Percentiles rank a stretch among this genome's conserved stretches.
Evolutionary conservation across 2,113 vertebrate species (phyloP).

Genomic region (Ascaphus truei): DNA sequence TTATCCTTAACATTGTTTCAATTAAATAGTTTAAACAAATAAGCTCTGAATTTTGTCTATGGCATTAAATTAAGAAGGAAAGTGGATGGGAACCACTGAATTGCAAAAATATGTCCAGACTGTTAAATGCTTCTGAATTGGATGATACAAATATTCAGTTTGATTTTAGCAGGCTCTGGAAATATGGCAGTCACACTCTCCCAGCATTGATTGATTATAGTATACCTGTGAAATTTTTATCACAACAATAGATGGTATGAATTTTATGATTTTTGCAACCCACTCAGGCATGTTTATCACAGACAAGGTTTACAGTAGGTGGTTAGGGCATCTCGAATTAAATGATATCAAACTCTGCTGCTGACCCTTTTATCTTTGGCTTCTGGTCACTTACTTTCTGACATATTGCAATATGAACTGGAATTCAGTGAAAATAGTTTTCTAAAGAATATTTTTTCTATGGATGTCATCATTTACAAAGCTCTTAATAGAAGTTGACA

Average conservation of each 20-base stretch:
- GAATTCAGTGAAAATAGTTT: conserved; percentile 33
- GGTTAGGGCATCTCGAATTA: not conserved
- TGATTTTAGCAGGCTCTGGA: too few species aligned
- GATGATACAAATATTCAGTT: too few species aligned
- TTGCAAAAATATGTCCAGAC: too few species aligned
- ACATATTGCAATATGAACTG: not conserved
- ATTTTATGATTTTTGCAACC: not conserved
- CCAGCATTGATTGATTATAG: too few species aligned
- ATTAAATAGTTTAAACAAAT: too few species aligned
- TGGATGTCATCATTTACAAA: conserved; percentile 55
- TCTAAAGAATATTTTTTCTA: conserved; percentile 46
- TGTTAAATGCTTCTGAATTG: too few species aligned
- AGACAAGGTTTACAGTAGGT: not conserved
- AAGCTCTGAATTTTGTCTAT: too few species aligned
- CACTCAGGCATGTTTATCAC: not conserved
- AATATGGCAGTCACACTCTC: too few species aligned
- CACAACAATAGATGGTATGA: not conserved
- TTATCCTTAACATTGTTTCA: too few species aligned
- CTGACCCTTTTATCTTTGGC: conserved; percentile 11
- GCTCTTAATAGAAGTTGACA: conserved; percentile 59
- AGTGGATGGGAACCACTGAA: too few species aligned
- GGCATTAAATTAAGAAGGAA: too few species aligned
- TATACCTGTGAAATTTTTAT: too few species aligned
- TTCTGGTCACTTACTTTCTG: conserved; percentile 5
- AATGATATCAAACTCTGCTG: not conserved